Evolutionary conservation across 1,140 invertebrate species (phyloP), one percentile per base, ranked within the genome.

Genomic region (Agrilus planipennis): DNA sequence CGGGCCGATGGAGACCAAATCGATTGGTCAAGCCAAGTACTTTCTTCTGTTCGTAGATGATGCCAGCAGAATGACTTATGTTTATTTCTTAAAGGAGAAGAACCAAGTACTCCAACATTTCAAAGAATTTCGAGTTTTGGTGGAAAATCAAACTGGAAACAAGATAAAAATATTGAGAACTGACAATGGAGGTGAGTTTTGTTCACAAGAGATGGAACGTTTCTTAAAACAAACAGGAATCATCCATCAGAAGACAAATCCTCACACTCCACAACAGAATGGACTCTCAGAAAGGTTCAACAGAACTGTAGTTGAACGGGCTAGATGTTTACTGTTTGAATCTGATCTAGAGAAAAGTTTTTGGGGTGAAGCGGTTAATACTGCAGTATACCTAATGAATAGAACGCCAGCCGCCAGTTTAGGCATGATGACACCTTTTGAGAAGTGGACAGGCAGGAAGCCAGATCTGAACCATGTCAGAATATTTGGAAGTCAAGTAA

Each of bases 381-480:
- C 58, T 30, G 69, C 67, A 11, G 56, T 53, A 9, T 70, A 70
- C 46, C 28, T 68, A 10, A 41, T 52, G 37, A 71, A 70, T 50
- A 44, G 63, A 22, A 5, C 18, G 7, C 4, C 15, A 36, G 34
- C 12, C 4, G 4, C 17, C 4, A 31, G 39, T 1, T 21, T 41
- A 12, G 11, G 17, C 17, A 41, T 30, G 6, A 44, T 38, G 42
- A 69, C 67, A 42, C 57, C 61, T 15, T 47, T 53, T 45, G 57
- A 67, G 52, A 42, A 58, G 39, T 67, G 64, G 60, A 44, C 46
- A 51, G 54, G 57, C 40, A 45, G 44, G 43, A 67, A 62, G 57
- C 64, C 67, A 48, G 57, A 69, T 54, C 50, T 71, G 11, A 35
- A 14, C 12, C 41, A 64, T 43, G 9, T 67, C 0, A 49, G 46